Conservation (phyloP, 2,888 invertebrate species). For the Ditula angustiorana region DNA sequence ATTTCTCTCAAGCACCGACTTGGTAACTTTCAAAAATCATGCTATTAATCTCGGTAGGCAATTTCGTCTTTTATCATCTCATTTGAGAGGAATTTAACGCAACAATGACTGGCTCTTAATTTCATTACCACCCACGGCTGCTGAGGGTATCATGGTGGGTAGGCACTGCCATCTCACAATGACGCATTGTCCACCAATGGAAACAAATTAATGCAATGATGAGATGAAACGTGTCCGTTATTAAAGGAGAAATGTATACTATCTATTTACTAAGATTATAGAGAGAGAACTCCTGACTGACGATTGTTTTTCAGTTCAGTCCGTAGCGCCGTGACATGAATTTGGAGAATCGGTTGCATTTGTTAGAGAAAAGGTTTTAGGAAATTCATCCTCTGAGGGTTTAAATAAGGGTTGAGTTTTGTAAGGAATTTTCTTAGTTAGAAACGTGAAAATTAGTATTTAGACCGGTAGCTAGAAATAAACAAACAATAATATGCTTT, state of each 20-base stretch:
- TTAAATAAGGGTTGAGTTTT: too few relatives aligned
- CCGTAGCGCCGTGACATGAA: too few relatives aligned
- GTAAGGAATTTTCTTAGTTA: too few relatives aligned
- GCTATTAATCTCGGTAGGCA: constrained; percentile 45
- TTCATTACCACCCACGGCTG: constrained; percentile 79
- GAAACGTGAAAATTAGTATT: too few relatives aligned
- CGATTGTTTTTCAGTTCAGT: too few relatives aligned
- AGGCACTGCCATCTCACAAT: constrained; percentile 56
- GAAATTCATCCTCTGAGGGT: too few relatives aligned
- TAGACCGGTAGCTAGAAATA: too few relatives aligned
- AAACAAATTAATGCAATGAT: constrained; percentile 76
- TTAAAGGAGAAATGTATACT: constrained; percentile 47
- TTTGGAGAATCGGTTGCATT: too few relatives aligned
- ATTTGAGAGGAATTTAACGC: constrained; percentile 76
- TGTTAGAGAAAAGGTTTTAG: too few relatives aligned
- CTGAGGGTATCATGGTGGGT: constrained; percentile 39
- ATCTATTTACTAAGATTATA: too few relatives aligned
- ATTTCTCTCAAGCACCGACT: constrained; percentile 38
- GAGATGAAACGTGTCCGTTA: constrained; percentile 55
- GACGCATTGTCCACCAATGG: constrained; percentile 68
- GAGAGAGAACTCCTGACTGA: too few relatives aligned
- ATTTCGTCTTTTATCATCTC: constrained; percentile 63
- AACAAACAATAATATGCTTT: too few relatives aligned
- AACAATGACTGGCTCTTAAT: constrained; percentile 78
- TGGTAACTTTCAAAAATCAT: constrained; percentile 55